Evolutionary conservation across 2,113 vertebrate genomes (phyloP), one percentile per base, ranked within the genome.

Genomic region (Amphiprion percula): DNA sequence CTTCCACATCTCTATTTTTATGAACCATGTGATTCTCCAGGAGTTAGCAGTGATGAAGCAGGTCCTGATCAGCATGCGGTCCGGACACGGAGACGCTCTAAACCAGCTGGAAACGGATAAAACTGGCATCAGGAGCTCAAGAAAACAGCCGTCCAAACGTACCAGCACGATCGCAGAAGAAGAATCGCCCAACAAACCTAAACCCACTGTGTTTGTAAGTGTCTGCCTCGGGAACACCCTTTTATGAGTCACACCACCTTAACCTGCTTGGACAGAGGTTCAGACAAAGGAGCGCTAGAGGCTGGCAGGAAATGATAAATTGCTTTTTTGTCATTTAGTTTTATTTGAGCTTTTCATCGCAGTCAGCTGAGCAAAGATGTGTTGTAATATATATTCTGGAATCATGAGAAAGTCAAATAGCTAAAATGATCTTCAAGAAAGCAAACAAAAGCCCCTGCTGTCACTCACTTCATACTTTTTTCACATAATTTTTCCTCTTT

Each of bases 191-290:
- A 52, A 92, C 70, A 94, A 89, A 84, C 96, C 97, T 61, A 97
- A 96, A 80, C 97, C 97, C 75, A 99, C 96, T 0, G 93, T 98
- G 75, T 99, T 99, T 95, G 98, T 99, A 95, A 97, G 98, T 98
- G 79, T 84, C 73, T 79, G 24, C 67, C 19, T 28, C 39, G 54
- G 80, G 50, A 60, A 79, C 82, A 63, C 74, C 83, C 85, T 81
- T 56, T 14, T 33, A 30, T 93, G 89, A 93, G 75, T 90, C 86
- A 90, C 61, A 74, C 56, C 30, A 17, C 19, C 15, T 62, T 19
- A 82, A 82, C 77, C 82, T 84, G 82, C 58, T 65, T 59, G 39
- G 66, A 87, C 82, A 61, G 50, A 88, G 26, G 61, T 87, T 87
- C 23, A 77, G 41, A 85, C 74, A 82, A 83, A 83, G 16, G 23